phyloP scores from a whole-genome alignment of 2,113 vertebrate species.

The Perca fluviatilis region DNA sequence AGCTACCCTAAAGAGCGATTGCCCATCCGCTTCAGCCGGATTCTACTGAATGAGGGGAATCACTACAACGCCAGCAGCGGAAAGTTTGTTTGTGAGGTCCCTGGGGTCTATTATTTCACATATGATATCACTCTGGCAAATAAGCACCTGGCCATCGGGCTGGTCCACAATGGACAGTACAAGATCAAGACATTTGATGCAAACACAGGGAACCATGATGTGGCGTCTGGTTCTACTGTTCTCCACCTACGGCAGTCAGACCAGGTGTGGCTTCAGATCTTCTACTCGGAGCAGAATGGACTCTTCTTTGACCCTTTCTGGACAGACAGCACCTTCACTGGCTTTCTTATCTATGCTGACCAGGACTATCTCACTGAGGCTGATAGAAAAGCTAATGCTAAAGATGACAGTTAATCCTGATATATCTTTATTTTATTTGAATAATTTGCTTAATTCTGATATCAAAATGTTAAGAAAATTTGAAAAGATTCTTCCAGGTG shows the following conservation, averaged over 20 bases:
- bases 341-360: conserved; percentile 95
- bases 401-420: conserved; percentile 53
- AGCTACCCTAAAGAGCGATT: conserved; percentile 94
- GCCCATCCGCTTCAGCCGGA: conserved; percentile 95
- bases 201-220: conserved; percentile 96
- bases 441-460: not conserved
- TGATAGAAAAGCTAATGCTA: conserved; percentile 74
- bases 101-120: conserved; percentile 95
- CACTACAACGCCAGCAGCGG: conserved; percentile 94
- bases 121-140: conserved; percentile 97
- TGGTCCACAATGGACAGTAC: conserved; percentile 97
- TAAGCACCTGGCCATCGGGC: conserved; percentile 95
- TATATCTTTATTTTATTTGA: not conserved
- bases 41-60: conserved; percentile 94
- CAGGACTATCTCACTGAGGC: conserved; percentile 86
- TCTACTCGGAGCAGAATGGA: conserved; percentile 96
- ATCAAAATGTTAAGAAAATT: not conserved
- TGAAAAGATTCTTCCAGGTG: not conserved
- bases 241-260: conserved; percentile 89
- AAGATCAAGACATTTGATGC: conserved; percentile 96
- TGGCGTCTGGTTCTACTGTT: conserved; percentile 95
- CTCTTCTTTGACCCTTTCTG: conserved; percentile 98
- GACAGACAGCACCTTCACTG: conserved; percentile 98
- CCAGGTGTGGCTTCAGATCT: conserved; percentile 98
- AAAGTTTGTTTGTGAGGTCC: conserved; percentile 93